Percentiles rank a stretch among this genome's conserved stretches.
Conservation (phyloP, 2,888 invertebrate species). For the Platycheirus rosarum region DNA sequence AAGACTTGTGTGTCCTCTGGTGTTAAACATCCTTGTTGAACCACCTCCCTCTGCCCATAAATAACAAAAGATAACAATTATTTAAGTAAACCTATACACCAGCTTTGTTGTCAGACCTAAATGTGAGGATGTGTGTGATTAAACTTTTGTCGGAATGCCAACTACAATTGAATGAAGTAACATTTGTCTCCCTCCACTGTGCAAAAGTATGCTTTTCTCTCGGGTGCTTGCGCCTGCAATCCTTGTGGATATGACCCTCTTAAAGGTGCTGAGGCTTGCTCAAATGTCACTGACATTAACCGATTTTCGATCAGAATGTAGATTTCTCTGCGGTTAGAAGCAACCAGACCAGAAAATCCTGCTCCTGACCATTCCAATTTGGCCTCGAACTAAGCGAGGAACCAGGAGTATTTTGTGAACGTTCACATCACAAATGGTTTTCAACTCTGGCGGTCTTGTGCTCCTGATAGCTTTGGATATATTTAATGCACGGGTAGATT, state of each 20-base stretch:
- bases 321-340: conserved; percentile 66
- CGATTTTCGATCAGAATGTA: conserved; percentile 73
- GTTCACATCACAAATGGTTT: conserved; percentile 44
- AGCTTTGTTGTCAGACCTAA: not conserved
- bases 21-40: conserved; percentile 69
- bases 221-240: not conserved
- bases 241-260: conserved; percentile 14
- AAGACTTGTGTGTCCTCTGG: conserved; percentile 54
- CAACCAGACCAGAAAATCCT: conserved; percentile 73
- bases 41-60: conserved; percentile 33
- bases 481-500: conserved; percentile 59
- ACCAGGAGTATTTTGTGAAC: not conserved
- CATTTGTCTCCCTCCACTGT: not conserved
- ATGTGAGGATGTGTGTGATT: conserved; percentile 50
- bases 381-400: conserved; percentile 9
- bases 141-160: conserved; percentile 61
- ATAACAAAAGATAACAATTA: conserved; percentile 60
- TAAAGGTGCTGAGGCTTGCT: conserved; percentile 67
- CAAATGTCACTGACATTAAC: conserved; percentile 70
- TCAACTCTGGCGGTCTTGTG: conserved; percentile 66
- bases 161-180: conserved; percentile 57
- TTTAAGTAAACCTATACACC: conserved; percentile 52
- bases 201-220: conserved; percentile 19
- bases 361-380: conserved; percentile 64
- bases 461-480: conserved; percentile 59